Conservation (phyloP, 2,888 invertebrate genomes). For the Ptychoptera albimana region DNA sequence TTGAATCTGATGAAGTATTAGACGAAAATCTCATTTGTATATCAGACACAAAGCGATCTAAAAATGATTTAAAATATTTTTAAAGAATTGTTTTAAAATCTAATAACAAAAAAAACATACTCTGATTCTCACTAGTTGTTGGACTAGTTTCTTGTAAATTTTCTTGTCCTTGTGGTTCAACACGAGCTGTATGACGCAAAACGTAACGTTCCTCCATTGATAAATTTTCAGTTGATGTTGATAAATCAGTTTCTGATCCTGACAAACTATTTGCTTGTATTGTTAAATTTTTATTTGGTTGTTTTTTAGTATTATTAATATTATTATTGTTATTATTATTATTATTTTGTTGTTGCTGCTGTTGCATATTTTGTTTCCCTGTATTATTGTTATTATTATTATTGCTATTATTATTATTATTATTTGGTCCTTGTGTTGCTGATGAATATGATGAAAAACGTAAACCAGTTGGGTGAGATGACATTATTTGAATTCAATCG, state of each 20-base stretch:
- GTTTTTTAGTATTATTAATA: slow-evolving; percentile 2
- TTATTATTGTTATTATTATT: slow-evolving; percentile 5
- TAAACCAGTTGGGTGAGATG: slow-evolving; percentile 14
- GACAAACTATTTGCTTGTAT: slow-evolving; percentile 33
- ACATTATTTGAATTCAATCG: slow-evolving; percentile 10
- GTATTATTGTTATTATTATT: slow-evolving; percentile 6
- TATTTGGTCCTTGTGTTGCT: slow-evolving; percentile 2
- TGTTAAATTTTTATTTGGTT: slow-evolving; percentile 2
- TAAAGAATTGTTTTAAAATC: neutral
- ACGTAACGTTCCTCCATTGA: slow-evolving; percentile 74
- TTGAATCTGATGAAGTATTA: slow-evolving; percentile 12
- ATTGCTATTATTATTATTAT: slow-evolving; percentile 2
- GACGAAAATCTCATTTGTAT: slow-evolving; percentile 10
- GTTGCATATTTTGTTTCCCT: neutral
- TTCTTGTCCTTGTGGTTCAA: slow-evolving; percentile 87
- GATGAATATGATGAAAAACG: slow-evolving; percentile 13
- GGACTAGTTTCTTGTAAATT: slow-evolving; percentile 36
- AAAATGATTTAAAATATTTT: neutral
- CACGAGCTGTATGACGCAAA: slow-evolving; percentile 51
- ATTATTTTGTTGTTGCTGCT: slow-evolving; percentile 3
- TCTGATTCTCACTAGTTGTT: too few relatives aligned
- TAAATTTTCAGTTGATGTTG: slow-evolving; percentile 78
- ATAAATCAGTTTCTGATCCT: slow-evolving; percentile 80
- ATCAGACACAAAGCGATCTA: slow-evolving; percentile 11
- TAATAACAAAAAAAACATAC: neutral